A percentile compares a stretch with the other conserved stretches of the same genome.
Evolutionary conservation across 2,888 invertebrate genomes (phyloP).

Genomic region (Patella ulyssiponensis): DNA sequence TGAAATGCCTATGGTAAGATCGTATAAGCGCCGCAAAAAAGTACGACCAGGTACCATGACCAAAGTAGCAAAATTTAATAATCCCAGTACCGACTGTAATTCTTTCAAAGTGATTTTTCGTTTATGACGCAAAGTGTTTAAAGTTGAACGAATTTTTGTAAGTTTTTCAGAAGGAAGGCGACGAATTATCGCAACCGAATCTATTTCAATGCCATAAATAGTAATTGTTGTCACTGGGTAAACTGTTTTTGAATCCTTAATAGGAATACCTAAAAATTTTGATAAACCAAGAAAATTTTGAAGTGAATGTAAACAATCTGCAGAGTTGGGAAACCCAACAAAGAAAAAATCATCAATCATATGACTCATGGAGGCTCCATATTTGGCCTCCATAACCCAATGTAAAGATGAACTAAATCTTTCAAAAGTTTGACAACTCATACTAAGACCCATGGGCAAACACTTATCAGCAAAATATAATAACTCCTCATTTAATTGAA

Average conservation of each 20-base stretch:
- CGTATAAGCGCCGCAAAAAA: background rate
- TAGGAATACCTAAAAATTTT: background rate
- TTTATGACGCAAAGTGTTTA: background rate
- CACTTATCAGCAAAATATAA: constrained; percentile 7
- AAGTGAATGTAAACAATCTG: background rate
- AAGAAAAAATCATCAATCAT: constrained; percentile 3
- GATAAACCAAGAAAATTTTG: background rate
- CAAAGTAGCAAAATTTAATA: background rate
- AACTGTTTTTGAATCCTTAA: background rate
- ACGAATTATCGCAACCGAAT: background rate
- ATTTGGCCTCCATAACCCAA: background rate
- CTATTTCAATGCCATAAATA: background rate
- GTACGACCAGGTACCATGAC: background rate
- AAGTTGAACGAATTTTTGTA: background rate
- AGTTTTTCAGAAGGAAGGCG: constrained; percentile 13
- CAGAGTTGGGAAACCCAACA: background rate
- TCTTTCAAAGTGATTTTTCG: background rate
- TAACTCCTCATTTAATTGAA: background rate
- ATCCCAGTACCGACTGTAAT: background rate
- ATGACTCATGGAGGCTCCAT: background rate
- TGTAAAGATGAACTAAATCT: constrained; percentile 11
- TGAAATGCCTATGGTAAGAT: background rate
- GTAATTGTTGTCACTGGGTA: background rate
- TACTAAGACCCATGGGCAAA: constrained; percentile 10
- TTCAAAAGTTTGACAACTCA: background rate